Base-by-base conservation (phyloP, 2,113 vertebrate species). In the Caloenas nicobarica region DNA sequence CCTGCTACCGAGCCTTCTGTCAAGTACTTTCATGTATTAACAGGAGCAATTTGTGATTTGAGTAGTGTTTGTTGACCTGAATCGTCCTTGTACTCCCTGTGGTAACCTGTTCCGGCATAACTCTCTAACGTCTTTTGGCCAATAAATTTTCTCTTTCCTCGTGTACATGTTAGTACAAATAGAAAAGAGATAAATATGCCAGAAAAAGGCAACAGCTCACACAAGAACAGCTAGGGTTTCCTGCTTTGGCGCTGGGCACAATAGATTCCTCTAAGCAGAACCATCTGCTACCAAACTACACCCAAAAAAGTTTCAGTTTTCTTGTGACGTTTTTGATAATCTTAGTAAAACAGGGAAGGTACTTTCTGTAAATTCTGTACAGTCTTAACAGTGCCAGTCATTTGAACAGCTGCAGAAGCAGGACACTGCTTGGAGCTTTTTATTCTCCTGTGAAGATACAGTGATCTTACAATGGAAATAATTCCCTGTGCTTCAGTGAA, bases 21-120 rank as follows among this genome's bases (percentile, higher is more conserved):
- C 92, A 94, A 93, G 76, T 74, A 78, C 57, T 77, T 93, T 96
- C 92, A 66, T 93, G 94, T 92, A 81, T 91, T 90, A 91, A 93
- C 72, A 82, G 42, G 80, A 89, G 22, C 83, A 82, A 81, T 74
- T 65, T 81, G 76, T 82, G 29, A 88, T 81, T 89, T 91, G 42
- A 73, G 65, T 88, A 69, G 33, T 62, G 25, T 92, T 95, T 95
- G 88, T 87, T 96, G 84, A 81, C 57, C 81, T 68, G 51, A 93
- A 81, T 58, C 36, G 95, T 97, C 81, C 65, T 90, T 73, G 33
- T 62, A 62, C 22, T 95, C 82, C 84, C 89, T 90, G 31, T 60
- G 69, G 86, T 51, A 96, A 96, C 90, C 69, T 91, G 77, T 48
- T 66, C 58, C 95, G 95, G 89, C 92, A 93, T 57, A 86, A 33